Conservation (phyloP, 2,888 invertebrate species). For the Cantharis nigra region DNA sequence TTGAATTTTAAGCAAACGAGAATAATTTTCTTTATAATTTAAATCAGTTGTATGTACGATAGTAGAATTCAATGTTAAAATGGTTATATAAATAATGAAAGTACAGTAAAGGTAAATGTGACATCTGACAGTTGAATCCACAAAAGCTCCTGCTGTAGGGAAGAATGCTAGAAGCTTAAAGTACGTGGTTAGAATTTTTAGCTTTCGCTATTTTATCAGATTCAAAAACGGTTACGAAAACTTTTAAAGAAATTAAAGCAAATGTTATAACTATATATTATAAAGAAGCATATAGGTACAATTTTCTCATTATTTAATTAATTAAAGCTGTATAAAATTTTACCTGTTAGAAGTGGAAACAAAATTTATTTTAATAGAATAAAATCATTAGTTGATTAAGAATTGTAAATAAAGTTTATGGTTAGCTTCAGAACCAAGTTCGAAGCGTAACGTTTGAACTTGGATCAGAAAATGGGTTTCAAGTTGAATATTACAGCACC, state of each 20-base stretch:
- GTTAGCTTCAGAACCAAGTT: not conserved
- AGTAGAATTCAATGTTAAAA: constrained; percentile 3
- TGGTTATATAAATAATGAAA: constrained; percentile 2
- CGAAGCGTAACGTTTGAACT: not conserved
- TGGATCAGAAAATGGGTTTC: not conserved
- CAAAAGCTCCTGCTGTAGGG: not conserved
- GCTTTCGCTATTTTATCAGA: constrained; percentile 1
- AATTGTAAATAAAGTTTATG: not conserved
- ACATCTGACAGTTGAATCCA: constrained; percentile 4
- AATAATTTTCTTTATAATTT: not conserved
- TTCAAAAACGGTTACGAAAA: not conserved
- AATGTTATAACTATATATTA: not conserved
- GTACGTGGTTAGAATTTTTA: not conserved
- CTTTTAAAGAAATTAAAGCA: not conserved
- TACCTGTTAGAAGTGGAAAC: not conserved
- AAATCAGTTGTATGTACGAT: not conserved
- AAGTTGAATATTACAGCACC: constrained; percentile 27
- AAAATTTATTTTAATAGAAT: not conserved
- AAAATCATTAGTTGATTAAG: not conserved
- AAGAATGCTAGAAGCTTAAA: constrained; percentile 1
- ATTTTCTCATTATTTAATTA: not conserved
- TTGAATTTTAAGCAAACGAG: not conserved
- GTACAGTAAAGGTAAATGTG: constrained; percentile 2
- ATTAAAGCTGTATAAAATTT: not conserved
- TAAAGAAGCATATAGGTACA: not conserved